These are phyloP conservation scores for Oscheius sp. DNA, from an alignment of 1,140 invertebrate genomes.

Conservation along the genomic window DNA sequence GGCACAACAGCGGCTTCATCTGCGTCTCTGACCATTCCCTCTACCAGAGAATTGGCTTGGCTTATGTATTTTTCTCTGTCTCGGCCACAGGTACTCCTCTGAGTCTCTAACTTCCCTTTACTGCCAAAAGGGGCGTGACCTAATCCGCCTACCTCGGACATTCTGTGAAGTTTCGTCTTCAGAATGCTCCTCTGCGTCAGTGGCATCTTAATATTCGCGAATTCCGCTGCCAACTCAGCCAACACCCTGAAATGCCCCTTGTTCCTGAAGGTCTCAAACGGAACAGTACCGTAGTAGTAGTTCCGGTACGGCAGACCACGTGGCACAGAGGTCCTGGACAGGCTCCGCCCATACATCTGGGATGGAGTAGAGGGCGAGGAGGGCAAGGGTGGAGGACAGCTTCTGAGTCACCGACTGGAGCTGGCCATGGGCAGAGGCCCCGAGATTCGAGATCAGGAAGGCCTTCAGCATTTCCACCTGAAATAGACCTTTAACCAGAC, in stretches of 20 bases:
- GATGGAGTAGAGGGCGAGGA: slow-evolving; percentile 14
- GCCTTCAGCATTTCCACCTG: slow-evolving; percentile 15
- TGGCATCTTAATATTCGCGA: slow-evolving; percentile 19
- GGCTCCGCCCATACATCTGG: slow-evolving; percentile 13
- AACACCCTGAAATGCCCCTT: slow-evolving; percentile 4
- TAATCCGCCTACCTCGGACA: background rate
- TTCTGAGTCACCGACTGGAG: slow-evolving; percentile 12
- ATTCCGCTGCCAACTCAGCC: slow-evolving; percentile 22
- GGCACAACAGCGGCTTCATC: too few relatives aligned
- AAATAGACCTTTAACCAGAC: background rate
- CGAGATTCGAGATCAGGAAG: slow-evolving; percentile 2
- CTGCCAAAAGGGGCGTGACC: background rate
- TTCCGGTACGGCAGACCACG: slow-evolving; percentile 7
- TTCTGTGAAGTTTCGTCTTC: slow-evolving; percentile 15
- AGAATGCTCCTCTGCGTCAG: slow-evolving; percentile 16
- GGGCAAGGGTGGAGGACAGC: slow-evolving; percentile 7
- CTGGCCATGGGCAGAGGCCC: background rate
- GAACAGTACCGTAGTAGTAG: slow-evolving; percentile 21
- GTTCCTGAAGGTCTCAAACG: background rate
- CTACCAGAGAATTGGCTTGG: too few relatives aligned
- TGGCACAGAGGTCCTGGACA: slow-evolving; percentile 4
- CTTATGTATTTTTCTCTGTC: too few relatives aligned
- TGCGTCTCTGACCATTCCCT: too few relatives aligned
- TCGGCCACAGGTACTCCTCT: too few relatives aligned
- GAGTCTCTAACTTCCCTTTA: too few relatives aligned